These are phyloP conservation scores for Psammodynastes pulverulentus DNA, from an alignment of 2,113 vertebrate genomes.

Conservation along the genomic window DNA sequence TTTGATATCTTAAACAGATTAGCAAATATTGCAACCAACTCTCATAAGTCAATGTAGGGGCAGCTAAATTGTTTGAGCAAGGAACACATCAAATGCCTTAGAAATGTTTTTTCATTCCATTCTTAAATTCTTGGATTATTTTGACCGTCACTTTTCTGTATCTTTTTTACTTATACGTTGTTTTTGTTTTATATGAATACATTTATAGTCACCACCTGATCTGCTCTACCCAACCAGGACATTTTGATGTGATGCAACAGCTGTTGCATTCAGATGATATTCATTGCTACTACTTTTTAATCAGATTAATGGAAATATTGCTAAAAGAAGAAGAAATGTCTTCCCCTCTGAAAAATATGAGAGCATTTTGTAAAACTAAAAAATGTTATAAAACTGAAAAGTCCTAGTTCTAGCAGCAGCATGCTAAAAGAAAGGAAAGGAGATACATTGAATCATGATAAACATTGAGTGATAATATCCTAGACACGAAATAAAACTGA, in stretches of 20 bases:
- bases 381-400: not conserved
- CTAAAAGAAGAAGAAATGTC: not conserved
- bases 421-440: not conserved
- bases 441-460: not conserved
- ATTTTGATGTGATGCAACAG: not conserved
- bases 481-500: not conserved
- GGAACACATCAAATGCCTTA: not conserved
- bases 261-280: not conserved
- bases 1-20: not conserved
- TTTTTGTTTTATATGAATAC: not conserved
- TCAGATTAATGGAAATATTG: not conserved
- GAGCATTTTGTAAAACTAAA: not conserved
- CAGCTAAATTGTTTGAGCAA: not conserved
- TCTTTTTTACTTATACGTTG: not conserved
- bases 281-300: not conserved
- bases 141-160: not conserved
- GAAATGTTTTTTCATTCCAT: not conserved
- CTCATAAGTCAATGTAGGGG: not conserved
- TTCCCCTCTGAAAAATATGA: not conserved
- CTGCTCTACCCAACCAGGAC: not conserved
- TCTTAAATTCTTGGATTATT: not conserved
- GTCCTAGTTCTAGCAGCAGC: not conserved
- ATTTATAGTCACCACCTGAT: not conserved
- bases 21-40: not conserved
- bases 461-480: not conserved